Percentiles rank a stretch among this genome's conserved stretches.
These are phyloP conservation scores for Phenacoccus solenopsis DNA, from an alignment of 1,140 invertebrate genomes.

Conservation along the genomic window DNA sequence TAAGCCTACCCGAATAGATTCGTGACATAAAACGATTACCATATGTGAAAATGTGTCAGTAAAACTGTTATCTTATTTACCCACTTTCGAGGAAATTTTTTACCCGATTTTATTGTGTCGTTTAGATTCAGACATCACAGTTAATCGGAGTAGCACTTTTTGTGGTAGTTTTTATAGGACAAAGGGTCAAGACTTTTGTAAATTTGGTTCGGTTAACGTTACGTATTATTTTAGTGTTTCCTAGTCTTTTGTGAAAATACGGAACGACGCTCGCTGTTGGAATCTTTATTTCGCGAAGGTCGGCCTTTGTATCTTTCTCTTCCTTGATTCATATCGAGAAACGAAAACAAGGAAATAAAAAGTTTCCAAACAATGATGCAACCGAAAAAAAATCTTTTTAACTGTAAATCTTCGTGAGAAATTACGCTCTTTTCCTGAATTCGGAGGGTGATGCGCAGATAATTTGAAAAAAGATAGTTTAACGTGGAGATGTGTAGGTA, in stretches of 20 bases:
- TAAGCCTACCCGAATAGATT: too few species aligned
- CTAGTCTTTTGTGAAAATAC: neutral
- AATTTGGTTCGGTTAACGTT: neutral
- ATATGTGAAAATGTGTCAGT: too few species aligned
- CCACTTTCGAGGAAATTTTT: neutral
- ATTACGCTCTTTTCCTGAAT: neutral
- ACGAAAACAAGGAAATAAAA: neutral
- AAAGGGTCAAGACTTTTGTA: neutral
- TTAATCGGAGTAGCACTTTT: neutral
- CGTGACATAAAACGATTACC: too few species aligned
- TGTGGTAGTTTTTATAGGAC: neutral
- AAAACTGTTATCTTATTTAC: conserved; percentile 3
- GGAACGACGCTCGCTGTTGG: neutral
- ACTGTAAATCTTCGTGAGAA: neutral
- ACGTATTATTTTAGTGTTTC: neutral
- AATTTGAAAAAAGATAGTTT: neutral
- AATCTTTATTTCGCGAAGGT: neutral
- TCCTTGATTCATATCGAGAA: neutral
- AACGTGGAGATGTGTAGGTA: neutral
- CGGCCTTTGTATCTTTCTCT: neutral
- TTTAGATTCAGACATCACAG: neutral
- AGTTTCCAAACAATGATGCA: neutral
- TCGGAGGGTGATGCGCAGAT: neutral
- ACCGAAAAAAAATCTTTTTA: neutral
- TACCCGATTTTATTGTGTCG: neutral